Percentiles rank a stretch among this genome's conserved stretches.
Evolutionary conservation across 2,113 vertebrate genomes (phyloP).

Genomic region (Gambusia holbrooki): DNA sequence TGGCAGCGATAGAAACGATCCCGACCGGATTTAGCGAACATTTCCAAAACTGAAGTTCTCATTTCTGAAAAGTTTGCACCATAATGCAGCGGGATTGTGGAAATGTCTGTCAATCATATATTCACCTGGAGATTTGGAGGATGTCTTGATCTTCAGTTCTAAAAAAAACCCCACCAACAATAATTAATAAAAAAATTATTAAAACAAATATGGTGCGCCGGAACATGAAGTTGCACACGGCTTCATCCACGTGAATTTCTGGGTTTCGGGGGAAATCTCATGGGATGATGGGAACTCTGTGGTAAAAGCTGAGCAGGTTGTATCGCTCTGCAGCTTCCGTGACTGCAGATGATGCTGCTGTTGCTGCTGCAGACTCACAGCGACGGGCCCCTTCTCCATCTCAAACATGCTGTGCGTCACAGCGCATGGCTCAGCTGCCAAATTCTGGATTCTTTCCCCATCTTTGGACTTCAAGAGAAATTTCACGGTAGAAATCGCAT

Average conservation of each 20-base stretch:
- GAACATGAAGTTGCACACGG: not conserved
- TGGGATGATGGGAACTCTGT: slow-evolving; percentile 36
- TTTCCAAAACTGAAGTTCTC: slow-evolving; percentile 50
- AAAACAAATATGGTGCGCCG: too few relatives aligned
- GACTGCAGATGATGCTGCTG: slow-evolving; percentile 47
- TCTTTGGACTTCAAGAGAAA: not conserved
- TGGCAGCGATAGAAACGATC: slow-evolving; percentile 25
- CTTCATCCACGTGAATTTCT: slow-evolving; percentile 2
- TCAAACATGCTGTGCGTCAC: slow-evolving; percentile 2
- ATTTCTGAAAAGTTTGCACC: not conserved
- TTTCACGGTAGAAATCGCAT: not conserved
- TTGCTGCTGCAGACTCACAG: slow-evolving; percentile 17
- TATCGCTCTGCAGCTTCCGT: slow-evolving; percentile 36
- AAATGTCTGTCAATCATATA: slow-evolving; percentile 21
- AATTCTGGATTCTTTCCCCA: not conserved
- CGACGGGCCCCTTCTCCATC: not conserved
- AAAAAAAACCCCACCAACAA: not conserved
- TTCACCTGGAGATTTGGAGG: slow-evolving; percentile 49
- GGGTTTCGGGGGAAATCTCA: slow-evolving; percentile 38
- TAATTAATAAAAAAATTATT: not conserved
- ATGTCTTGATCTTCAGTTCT: slow-evolving; percentile 7
- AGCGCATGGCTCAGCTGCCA: slow-evolving; percentile 1
- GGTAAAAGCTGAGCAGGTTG: slow-evolving; percentile 36
- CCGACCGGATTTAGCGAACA: slow-evolving; percentile 49
- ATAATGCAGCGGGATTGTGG: not conserved